Percentiles rank a stretch among this genome's conserved stretches.
Evolutionary conservation across 2,797 vertebrate genomes (phyloP).

Genomic region (Glyptemys insculpta): DNA sequence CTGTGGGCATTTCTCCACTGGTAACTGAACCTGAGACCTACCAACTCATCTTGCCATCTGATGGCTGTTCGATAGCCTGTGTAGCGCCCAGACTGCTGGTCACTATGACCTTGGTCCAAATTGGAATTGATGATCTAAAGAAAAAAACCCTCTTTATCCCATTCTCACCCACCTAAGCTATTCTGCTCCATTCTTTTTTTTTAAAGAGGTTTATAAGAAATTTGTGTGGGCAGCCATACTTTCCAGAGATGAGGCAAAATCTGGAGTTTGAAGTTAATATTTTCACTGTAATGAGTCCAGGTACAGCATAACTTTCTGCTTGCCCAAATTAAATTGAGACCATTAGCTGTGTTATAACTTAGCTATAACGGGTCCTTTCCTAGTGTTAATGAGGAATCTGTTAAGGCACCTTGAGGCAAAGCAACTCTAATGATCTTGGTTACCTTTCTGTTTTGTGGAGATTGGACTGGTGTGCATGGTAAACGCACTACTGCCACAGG

Average conservation of each 20-base stretch:
- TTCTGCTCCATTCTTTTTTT: constrained; percentile 26
- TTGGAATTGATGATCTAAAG: neutral
- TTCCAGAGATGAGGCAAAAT: constrained; percentile 13
- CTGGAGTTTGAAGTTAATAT: constrained; percentile 19
- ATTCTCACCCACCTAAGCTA: constrained; percentile 14
- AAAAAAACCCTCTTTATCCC: neutral
- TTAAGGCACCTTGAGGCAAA: constrained; percentile 55
- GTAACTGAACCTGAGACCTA: neutral
- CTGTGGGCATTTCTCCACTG: neutral
- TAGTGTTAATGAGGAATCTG: constrained; percentile 64
- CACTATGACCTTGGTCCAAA: neutral
- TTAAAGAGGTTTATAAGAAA: neutral
- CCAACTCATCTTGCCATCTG: neutral
- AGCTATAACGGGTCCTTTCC: constrained; percentile 48
- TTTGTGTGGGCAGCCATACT: constrained; percentile 26
- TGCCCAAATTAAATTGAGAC: constrained; percentile 32
- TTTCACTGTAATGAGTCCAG: constrained; percentile 41
- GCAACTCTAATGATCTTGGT: constrained; percentile 46
- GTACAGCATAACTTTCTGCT: constrained; percentile 1
- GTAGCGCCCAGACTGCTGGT: fast-evolving
- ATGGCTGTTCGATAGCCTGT: neutral
- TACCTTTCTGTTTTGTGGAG: constrained; percentile 38
- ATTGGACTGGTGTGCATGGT: constrained; percentile 2
- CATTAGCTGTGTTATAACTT: constrained; percentile 59
- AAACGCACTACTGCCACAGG: constrained; percentile 27